These are phyloP conservation scores for Pangasius krempfi DNA, from an alignment of 2,797 vertebrate genomes.

Conservation along the genomic window DNA sequence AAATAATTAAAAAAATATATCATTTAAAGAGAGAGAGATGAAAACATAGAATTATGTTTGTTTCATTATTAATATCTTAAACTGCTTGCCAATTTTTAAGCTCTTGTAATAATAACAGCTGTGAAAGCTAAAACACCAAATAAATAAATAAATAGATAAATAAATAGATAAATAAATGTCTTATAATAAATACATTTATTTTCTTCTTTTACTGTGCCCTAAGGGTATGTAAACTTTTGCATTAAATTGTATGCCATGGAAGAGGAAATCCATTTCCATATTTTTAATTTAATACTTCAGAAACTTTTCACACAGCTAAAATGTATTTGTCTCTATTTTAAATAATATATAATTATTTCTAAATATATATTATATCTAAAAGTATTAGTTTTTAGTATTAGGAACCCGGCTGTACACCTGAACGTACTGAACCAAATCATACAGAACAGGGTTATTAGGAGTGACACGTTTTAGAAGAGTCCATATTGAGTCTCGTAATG, in stretches of 20 bases:
- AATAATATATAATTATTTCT: not conserved
- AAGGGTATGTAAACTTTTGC: not conserved
- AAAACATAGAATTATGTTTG: not conserved
- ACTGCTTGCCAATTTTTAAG: not conserved
- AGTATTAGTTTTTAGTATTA: too few species aligned
- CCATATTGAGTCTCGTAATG: not conserved
- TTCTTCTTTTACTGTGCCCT: not conserved
- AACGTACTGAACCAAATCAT: not conserved
- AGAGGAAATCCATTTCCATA: not conserved
- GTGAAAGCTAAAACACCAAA: not conserved
- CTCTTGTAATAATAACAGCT: not conserved
- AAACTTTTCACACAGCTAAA: not conserved
- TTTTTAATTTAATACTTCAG: constrained; percentile 12
- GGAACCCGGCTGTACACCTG: not conserved
- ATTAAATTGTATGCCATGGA: not conserved
- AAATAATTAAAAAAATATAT: not conserved
- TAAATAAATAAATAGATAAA: not conserved
- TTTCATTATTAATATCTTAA: not conserved
- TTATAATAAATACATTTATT: not conserved
- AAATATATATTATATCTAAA: too few species aligned
- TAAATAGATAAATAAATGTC: not conserved
- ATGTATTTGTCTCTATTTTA: not conserved
- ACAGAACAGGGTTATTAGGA: not conserved
- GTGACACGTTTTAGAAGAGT: not conserved
- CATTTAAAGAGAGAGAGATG: not conserved